A percentile compares a stretch with the other conserved stretches of the same genome.
These are phyloP conservation scores for Podarcis cretensis DNA, from an alignment of 2,113 vertebrate genomes.

Conservation along the genomic window DNA sequence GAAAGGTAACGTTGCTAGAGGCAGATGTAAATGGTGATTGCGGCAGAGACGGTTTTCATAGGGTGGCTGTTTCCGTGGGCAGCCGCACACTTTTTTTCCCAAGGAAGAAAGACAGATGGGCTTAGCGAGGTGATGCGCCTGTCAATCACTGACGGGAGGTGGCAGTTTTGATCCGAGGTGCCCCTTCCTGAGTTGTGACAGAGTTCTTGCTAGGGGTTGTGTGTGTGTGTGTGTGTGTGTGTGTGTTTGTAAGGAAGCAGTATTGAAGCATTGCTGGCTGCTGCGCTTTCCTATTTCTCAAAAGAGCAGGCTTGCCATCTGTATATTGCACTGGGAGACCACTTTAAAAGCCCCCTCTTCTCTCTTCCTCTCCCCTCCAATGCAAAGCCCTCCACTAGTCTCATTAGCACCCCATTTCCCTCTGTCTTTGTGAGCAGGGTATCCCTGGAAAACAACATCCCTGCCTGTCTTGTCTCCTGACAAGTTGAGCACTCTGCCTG, in stretches of 20 bases:
- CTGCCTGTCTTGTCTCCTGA: background rate
- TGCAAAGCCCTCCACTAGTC: background rate
- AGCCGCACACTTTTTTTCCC: background rate
- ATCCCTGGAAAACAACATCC: background rate
- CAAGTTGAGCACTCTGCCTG: background rate
- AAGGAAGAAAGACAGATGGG: background rate
- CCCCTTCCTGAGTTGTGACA: background rate
- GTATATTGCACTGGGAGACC: rapidly evolving
- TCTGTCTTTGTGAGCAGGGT: background rate
- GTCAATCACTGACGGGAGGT: background rate
- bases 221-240: background rate
- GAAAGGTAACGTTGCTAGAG: background rate
- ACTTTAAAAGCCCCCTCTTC: background rate
- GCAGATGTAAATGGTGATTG: background rate
- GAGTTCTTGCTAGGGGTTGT: background rate
- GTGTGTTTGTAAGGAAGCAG: background rate
- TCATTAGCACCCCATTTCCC: background rate
- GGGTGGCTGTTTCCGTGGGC: background rate
- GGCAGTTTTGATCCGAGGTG: background rate
- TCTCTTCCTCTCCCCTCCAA: too few relatives aligned
- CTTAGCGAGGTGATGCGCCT: background rate
- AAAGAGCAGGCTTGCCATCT: background rate
- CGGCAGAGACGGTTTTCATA: background rate
- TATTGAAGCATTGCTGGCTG: background rate
- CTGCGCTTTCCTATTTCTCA: conserved; percentile 16